These are phyloP conservation scores for Eumacrocentrus americanus DNA, from an alignment of 2,888 invertebrate genomes.

Conservation along the genomic window DNA sequence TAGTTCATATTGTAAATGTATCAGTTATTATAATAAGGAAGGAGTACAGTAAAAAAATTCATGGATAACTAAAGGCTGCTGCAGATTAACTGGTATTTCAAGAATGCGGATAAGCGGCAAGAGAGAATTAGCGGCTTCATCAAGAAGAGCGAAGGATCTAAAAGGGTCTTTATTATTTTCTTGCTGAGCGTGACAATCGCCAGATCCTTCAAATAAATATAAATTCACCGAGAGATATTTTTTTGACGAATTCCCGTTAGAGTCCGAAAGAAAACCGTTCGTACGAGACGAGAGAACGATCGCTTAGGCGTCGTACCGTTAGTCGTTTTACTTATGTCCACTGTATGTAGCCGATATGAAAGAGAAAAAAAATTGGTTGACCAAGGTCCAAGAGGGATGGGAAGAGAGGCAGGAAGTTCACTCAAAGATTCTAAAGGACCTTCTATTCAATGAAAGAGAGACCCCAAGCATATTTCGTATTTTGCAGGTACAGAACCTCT, in stretches of 20 bases:
- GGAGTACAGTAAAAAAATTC: not conserved
- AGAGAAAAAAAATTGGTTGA: not conserved
- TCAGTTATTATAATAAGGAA: not conserved
- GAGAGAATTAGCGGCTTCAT: not conserved
- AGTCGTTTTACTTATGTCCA: constrained; percentile 28
- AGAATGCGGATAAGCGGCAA: constrained; percentile 15
- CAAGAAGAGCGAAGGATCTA: not conserved
- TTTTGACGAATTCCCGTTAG: constrained; percentile 27
- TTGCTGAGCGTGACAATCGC: not conserved
- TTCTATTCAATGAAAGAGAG: no score
- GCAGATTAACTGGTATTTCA: constrained; percentile 6
- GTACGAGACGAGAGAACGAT: constrained; percentile 15
- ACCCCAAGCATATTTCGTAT: constrained; percentile 14
- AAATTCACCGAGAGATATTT: constrained; percentile 9
- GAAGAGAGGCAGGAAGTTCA: no score
- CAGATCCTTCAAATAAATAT: not conserved
- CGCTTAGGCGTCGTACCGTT: constrained; percentile 26
- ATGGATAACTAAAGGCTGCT: not conserved
- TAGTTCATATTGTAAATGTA: not conserved
- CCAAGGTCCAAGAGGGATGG: no score
- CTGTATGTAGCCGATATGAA: constrained; percentile 17
- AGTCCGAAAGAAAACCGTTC: constrained; percentile 20
- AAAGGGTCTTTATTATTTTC: not conserved
- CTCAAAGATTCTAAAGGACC: no score
- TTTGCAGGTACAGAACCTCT: constrained; percentile 46